Conservation (phyloP, 2,888 invertebrate species). For the Caenorhabditis uteleia region DNA sequence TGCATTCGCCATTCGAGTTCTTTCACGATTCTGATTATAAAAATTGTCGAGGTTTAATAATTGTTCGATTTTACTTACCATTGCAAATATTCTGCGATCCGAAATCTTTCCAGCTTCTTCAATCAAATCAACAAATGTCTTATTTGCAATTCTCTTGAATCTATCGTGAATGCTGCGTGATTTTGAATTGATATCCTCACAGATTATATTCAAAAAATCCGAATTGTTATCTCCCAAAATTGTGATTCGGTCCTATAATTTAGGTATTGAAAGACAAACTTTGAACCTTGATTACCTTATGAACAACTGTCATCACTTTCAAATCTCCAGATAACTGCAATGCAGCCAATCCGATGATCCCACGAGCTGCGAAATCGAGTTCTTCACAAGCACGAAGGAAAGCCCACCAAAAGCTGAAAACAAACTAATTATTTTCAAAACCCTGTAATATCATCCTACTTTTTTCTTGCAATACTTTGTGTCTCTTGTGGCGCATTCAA, state of each 20-base stretch:
- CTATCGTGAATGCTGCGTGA: conserved; percentile 6
- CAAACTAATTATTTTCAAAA: not conserved
- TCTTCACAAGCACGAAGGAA: conserved; percentile 36
- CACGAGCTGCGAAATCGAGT: conserved; percentile 30
- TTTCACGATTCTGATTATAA: conserved; percentile 19
- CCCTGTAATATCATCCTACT: not conserved
- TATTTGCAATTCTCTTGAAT: conserved; percentile 13
- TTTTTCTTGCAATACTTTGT: not conserved
- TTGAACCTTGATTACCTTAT: conserved; percentile 4
- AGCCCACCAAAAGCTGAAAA: conserved; percentile 39
- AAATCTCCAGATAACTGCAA: conserved; percentile 23
- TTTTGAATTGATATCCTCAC: conserved; percentile 16
- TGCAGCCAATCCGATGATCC: conserved; percentile 18
- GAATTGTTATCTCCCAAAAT: not conserved
- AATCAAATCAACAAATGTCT: conserved; percentile 22
- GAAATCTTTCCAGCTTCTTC: conserved; percentile 24
- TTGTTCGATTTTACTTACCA: conserved; percentile 9
- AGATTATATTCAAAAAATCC: conserved; percentile 3
- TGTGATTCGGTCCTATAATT: conserved; percentile 12
- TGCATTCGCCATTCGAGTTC: conserved; percentile 5
- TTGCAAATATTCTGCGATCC: conserved; percentile 12
- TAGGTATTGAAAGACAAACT: too few relatives aligned
- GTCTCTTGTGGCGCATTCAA: conserved; percentile 23
- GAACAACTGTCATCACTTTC: conserved; percentile 27
- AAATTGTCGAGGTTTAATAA: not conserved